These are phyloP conservation scores for Mycogona germanica DNA, from an alignment of 2,888 invertebrate species.

Conservation along the genomic window DNA sequence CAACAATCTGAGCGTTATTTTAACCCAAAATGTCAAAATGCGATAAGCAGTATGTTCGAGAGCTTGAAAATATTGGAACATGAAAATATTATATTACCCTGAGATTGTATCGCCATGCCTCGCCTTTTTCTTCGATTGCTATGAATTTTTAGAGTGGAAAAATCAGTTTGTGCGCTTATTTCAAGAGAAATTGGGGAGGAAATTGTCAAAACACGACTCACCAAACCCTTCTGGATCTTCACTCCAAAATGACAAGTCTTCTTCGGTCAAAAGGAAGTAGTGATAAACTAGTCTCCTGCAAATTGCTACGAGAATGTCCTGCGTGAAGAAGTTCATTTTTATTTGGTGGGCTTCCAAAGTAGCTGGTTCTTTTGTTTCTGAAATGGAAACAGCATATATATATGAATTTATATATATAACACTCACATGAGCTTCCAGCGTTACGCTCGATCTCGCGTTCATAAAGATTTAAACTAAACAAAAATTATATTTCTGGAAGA, in stretches of 20 bases:
- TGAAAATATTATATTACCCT: conserved; percentile 46
- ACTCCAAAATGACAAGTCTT: conserved; percentile 78
- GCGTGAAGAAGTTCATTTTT: conserved; percentile 64
- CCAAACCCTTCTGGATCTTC: conserved; percentile 83
- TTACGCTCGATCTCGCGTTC: no score
- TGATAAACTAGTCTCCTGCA: conserved; percentile 71
- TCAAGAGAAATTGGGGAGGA: no score
- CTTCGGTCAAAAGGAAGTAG: conserved; percentile 70
- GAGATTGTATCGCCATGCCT: conserved; percentile 87
- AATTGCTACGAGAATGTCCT: conserved; percentile 62
- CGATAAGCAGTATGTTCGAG: no score
- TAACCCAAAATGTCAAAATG: no score
- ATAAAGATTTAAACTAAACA: no score
- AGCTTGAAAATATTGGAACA: no score
- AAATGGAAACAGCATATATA: conserved; percentile 24
- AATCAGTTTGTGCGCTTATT: background rate
- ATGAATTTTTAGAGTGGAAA: conserved; percentile 8
- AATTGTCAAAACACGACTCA: no score
- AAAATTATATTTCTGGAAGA: no score
- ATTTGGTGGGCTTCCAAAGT: conserved; percentile 50
- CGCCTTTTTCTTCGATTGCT: conserved; percentile 31
- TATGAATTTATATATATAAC: background rate
- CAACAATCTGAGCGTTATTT: no score
- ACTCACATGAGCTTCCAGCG: no score
- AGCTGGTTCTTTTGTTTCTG: conserved; percentile 36